phyloP scores from a whole-genome alignment of 1,140 invertebrate species.

The Meteorus sp. region DNA sequence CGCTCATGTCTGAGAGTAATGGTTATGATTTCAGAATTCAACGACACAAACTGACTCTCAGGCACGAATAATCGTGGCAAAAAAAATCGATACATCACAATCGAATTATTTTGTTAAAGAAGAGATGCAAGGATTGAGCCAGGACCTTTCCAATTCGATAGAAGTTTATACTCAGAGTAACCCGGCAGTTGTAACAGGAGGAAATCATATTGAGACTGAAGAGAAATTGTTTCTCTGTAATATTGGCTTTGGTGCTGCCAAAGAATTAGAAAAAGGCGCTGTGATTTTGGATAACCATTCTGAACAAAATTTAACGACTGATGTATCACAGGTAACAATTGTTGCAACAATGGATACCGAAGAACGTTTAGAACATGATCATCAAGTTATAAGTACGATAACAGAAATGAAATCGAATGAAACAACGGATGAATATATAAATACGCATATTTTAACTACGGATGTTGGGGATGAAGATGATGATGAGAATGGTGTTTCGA shows the following conservation, averaged over 20 bases:
- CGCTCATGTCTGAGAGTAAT: background rate
- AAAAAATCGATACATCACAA: conserved; percentile 33
- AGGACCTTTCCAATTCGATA: conserved; percentile 32
- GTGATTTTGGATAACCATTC: conserved; percentile 2
- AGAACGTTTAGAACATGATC: conserved; percentile 6
- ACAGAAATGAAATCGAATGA: conserved; percentile 16
- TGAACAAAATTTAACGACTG: background rate
- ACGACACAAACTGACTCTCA: conserved; percentile 51
- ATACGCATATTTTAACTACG: conserved; percentile 22
- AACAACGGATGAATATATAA: conserved; percentile 23
- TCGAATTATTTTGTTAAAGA: conserved; percentile 50
- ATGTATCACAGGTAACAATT: background rate
- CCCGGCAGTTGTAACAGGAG: conserved; percentile 2
- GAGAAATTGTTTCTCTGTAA: conserved; percentile 54
- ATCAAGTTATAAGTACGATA: conserved; percentile 8
- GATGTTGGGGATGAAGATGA: background rate
- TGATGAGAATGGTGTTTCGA: no score
- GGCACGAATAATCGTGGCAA: conserved; percentile 38
- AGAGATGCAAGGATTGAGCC: conserved; percentile 34
- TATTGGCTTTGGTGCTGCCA: conserved; percentile 40
- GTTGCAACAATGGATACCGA: background rate
- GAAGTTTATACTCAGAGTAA: conserved; percentile 27
- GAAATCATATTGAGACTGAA: conserved; percentile 35
- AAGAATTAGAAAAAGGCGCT: conserved; percentile 32
- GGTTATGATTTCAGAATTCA: conserved; percentile 38